Conservation (phyloP, 2,113 vertebrate genomes). For the Muscicapa adusta region DNA sequence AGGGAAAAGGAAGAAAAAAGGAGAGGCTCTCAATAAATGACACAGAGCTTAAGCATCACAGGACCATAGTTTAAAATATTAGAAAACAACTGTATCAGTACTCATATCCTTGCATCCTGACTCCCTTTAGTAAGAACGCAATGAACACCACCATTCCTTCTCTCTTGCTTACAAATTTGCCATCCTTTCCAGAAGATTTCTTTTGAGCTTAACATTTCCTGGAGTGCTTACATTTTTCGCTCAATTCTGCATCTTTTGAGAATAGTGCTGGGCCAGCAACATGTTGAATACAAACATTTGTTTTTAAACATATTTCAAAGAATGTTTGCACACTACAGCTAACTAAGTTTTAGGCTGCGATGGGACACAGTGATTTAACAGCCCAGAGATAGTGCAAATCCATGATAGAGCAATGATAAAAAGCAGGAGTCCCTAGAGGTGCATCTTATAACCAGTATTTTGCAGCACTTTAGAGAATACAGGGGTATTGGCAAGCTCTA, state of each 20-base stretch:
- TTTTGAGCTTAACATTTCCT: neutral
- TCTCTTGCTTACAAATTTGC: neutral
- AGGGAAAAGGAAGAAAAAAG: neutral
- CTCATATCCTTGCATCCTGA: fast-evolving
- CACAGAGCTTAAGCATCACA: neutral
- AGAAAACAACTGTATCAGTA: neutral
- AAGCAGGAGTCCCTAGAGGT: neutral
- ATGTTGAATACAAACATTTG: neutral
- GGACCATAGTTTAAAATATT: neutral
- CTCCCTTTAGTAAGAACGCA: neutral
- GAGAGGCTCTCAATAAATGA: neutral
- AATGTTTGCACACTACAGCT: neutral
- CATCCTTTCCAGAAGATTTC: neutral
- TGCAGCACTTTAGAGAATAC: neutral
- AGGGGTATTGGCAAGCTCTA: neutral
- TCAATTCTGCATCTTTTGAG: neutral
- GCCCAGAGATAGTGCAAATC: neutral
- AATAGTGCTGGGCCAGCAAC: neutral
- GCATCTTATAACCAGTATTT: neutral
- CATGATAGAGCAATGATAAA: neutral
- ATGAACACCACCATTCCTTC: neutral
- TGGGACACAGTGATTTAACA: neutral
- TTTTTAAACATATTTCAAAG: neutral
- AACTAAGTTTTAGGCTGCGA: neutral
- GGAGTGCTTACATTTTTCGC: neutral